These are phyloP conservation scores for Chrysaora quinquecirrha DNA, from an alignment of 30 jellyfish, hydroid and myxozoan species.

Conservation along the genomic window DNA sequence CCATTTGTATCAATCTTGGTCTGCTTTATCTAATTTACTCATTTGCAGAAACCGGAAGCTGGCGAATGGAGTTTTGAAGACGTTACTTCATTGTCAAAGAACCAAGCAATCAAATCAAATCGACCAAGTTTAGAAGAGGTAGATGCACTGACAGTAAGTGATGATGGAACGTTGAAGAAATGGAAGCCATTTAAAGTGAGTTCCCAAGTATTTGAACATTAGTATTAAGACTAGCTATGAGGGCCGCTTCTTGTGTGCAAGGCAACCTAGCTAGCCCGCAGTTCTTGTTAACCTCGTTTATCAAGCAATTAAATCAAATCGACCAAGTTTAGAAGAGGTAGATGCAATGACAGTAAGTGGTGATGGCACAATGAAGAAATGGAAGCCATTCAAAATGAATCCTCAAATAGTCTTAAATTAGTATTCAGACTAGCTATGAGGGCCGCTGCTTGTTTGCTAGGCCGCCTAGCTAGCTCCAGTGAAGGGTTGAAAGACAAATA, in stretches of 20 bases:
- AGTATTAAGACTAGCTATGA: too few species aligned
- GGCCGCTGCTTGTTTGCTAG: too few species aligned
- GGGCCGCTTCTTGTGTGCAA: too few species aligned
- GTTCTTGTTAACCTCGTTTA: too few species aligned
- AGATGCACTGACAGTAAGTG: conserved; percentile 73
- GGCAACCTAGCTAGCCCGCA: too few species aligned
- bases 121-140: conserved; percentile 61
- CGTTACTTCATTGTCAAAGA: conserved; percentile 16
- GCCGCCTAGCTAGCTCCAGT: too few species aligned
- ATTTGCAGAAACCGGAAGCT: conserved; percentile 16
- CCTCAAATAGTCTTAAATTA: too few species aligned
- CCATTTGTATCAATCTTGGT: too few species aligned
- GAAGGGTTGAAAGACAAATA: too few species aligned
- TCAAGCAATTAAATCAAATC: conserved; percentile 21
- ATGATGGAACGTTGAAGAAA: conserved; percentile 75
- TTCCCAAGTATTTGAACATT: too few species aligned
- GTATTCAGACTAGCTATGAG: too few species aligned
- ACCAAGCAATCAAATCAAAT: conserved; percentile 20
- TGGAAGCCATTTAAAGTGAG: conserved; percentile 83
- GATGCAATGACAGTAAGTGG: conserved; percentile 76
- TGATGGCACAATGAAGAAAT: conserved; percentile 75
- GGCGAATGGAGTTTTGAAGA: conserved; percentile 61
- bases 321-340: conserved; percentile 57
- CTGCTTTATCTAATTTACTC: too few species aligned
- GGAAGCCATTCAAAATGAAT: conserved; percentile 79